These are phyloP conservation scores for Drosophila putrida DNA, from an alignment of 2,888 invertebrate genomes.

Conservation along the genomic window DNA sequence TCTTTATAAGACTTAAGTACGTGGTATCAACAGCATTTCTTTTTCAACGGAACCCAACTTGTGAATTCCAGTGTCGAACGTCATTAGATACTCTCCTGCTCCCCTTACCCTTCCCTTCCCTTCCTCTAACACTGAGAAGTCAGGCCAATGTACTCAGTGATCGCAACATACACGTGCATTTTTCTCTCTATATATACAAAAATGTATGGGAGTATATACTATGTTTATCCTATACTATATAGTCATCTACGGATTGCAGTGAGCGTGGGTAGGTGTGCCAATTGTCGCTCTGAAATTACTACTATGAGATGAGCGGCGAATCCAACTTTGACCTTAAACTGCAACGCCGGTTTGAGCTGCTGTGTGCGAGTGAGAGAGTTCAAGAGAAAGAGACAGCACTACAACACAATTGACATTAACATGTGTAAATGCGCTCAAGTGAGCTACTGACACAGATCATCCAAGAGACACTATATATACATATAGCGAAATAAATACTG, in stretches of 20 bases:
- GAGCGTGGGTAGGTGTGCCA: conserved; percentile 71
- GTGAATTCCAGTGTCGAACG: conserved; percentile 59
- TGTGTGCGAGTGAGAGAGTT: neutral
- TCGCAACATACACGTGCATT: conserved; percentile 46
- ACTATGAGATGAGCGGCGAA: conserved; percentile 1
- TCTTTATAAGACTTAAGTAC: conserved; percentile 13
- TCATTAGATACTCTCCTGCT: conserved; percentile 58
- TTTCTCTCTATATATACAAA: neutral
- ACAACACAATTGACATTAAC: conserved; percentile 68
- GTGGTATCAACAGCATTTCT: conserved; percentile 45
- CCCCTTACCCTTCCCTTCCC: neutral
- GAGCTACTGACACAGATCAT: conserved; percentile 80
- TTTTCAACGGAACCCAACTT: conserved; percentile 63
- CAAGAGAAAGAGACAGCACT: neutral
- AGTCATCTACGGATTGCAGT: conserved; percentile 17
- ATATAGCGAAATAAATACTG: neutral
- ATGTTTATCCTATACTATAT: neutral
- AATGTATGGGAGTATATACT: neutral
- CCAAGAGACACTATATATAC: conserved; percentile 21
- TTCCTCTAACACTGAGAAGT: neutral
- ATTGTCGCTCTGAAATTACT: conserved; percentile 50
- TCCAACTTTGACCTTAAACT: conserved; percentile 83
- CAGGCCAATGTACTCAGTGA: conserved; percentile 68
- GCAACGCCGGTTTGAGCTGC: conserved; percentile 47
- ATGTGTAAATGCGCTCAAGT: conserved; percentile 81